Conservation (phyloP, 2,888 invertebrate genomes). For the Heliconius sara region DNA sequence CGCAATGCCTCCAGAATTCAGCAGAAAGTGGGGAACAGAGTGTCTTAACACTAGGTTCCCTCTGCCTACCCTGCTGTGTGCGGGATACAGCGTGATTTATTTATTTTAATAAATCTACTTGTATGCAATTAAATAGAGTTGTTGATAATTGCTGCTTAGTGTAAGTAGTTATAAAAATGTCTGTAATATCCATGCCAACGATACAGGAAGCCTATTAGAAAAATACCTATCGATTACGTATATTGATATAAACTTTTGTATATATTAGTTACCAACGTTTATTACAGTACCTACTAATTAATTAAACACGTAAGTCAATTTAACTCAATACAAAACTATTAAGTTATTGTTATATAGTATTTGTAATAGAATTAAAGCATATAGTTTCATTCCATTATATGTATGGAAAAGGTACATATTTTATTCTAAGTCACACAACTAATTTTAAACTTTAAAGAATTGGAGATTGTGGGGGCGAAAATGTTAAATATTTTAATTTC, state of each 20-base stretch:
- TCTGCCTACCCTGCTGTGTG: too few species aligned
- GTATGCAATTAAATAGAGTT: not conserved
- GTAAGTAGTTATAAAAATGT: not conserved
- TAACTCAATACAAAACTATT: not conserved
- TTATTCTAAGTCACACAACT: too few species aligned
- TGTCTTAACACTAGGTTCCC: too few species aligned
- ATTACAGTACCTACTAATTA: not conserved
- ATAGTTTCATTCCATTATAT: not conserved
- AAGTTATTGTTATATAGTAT: not conserved
- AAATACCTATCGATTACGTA: not conserved
- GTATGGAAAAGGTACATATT: too few species aligned
- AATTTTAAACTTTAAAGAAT: too few species aligned
- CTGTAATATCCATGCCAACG: not conserved
- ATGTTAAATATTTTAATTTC: too few species aligned
- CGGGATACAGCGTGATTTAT: too few species aligned
- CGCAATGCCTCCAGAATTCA: too few species aligned
- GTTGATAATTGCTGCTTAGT: not conserved
- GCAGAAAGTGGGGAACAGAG: too few species aligned
- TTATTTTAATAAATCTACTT: not conserved
- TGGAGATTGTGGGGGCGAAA: too few species aligned
- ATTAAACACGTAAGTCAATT: not conserved
- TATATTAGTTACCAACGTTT: not conserved
- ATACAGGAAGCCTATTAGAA: not conserved
- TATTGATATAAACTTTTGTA: slow-evolving; percentile 7
- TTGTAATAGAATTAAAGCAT: not conserved